Conservation (phyloP, 2,888 invertebrate species). For the Philonicus albiceps region DNA sequence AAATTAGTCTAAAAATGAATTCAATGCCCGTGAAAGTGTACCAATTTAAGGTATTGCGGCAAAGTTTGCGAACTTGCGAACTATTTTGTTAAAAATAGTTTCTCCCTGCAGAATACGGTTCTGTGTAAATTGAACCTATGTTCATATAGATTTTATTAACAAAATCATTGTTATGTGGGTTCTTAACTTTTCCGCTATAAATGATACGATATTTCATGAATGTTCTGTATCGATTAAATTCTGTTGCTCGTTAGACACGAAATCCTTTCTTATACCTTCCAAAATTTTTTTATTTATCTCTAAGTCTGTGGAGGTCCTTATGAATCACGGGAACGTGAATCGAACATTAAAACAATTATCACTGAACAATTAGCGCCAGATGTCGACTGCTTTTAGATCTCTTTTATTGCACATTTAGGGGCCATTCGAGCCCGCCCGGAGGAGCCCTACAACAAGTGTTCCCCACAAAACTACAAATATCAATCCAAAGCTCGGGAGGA, state of each 20-base stretch:
- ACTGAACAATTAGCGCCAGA: constrained; percentile 35
- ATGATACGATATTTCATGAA: not conserved
- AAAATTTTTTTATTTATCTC: not conserved
- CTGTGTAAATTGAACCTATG: too few species aligned
- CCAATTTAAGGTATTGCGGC: too few species aligned
- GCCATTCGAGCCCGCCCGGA: not conserved
- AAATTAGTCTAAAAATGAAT: too few species aligned
- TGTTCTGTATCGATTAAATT: not conserved
- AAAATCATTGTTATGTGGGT: too few species aligned
- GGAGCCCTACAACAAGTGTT: constrained; percentile 21
- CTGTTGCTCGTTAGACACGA: not conserved
- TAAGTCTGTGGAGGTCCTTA: not conserved
- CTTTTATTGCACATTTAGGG: constrained; percentile 27
- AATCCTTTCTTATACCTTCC: not conserved
- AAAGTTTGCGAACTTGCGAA: too few species aligned
- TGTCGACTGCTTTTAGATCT: not conserved
- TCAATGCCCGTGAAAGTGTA: too few species aligned
- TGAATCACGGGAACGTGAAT: constrained; percentile 3
- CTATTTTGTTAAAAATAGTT: too few species aligned
- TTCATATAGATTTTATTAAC: too few species aligned
- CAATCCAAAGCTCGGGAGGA: constrained; percentile 26
- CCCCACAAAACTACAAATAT: constrained; percentile 8
- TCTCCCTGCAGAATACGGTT: too few species aligned
- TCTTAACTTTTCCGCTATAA: not conserved
- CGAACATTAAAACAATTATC: constrained; percentile 21